These are phyloP conservation scores for Lordiphosa stackelbergi DNA, from an alignment of 1,140 invertebrate species.

Conservation along the genomic window DNA sequence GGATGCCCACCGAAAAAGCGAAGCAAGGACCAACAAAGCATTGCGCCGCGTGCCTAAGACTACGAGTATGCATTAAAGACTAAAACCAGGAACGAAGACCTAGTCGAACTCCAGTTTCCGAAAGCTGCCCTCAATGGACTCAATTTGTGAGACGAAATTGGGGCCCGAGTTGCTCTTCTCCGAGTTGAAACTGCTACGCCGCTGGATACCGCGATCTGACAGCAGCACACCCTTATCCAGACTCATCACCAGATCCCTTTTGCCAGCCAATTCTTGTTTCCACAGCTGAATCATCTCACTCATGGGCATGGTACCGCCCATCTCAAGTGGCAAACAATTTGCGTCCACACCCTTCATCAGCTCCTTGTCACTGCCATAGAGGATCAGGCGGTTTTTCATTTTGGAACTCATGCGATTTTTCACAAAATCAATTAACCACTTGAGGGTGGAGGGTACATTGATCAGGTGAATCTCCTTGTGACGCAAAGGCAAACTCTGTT, in stretches of 20 bases:
- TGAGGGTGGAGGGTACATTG: constrained; percentile 83
- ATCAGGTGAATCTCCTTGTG: constrained; percentile 86
- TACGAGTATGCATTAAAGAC: constrained; percentile 24
- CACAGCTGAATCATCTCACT: constrained; percentile 87
- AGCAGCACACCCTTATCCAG: constrained; percentile 85
- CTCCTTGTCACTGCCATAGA: constrained; percentile 82
- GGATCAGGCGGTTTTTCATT: constrained; percentile 82
- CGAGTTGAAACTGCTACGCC: constrained; percentile 78
- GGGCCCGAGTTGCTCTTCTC: constrained; percentile 68
- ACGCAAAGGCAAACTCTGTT: constrained; percentile 87
- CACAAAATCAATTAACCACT: constrained; percentile 85
- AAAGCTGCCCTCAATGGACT: constrained; percentile 82
- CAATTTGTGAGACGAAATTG: constrained; percentile 71
- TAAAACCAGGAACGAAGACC: constrained; percentile 18
- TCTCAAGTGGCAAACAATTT: constrained; percentile 85
- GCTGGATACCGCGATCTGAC: constrained; percentile 78
- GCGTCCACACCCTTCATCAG: constrained; percentile 81
- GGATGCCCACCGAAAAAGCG: constrained; percentile 59
- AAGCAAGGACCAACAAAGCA: constrained; percentile 44
- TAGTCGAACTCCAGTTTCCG: constrained; percentile 85
- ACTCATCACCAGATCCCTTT: constrained; percentile 81
- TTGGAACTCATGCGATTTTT: constrained; percentile 83
- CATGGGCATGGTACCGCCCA: constrained; percentile 85
- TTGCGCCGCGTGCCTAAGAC: constrained; percentile 55
- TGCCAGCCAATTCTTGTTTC: constrained; percentile 81